phyloP scores from a whole-genome alignment of 2,113 vertebrate genomes.

The Mobula birostris region DNA sequence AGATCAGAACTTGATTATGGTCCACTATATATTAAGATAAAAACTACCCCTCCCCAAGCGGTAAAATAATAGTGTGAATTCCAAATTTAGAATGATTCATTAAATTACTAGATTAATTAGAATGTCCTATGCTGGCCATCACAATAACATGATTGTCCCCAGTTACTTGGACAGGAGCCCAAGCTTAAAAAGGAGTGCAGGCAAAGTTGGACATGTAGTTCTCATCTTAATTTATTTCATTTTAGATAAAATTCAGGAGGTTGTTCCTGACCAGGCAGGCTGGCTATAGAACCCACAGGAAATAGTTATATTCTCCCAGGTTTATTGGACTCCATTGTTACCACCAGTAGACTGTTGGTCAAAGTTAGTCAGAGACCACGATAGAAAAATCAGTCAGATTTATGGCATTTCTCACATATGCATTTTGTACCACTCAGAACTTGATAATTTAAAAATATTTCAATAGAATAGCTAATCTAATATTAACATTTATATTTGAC shows the following conservation, averaged over 20 bases:
- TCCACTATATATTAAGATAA: not conserved
- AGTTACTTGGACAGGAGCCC: not conserved
- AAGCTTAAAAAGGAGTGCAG: not conserved
- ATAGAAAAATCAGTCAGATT: not conserved
- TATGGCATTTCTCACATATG: not conserved
- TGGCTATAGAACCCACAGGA: not conserved
- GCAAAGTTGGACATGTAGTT: not conserved
- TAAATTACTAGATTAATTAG: not conserved
- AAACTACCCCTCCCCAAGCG: not conserved
- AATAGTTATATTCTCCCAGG: not conserved
- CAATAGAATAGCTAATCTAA: not conserved
- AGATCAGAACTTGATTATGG: not conserved
- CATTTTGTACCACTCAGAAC: not conserved
- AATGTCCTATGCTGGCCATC: not conserved
- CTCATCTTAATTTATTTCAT: not conserved
- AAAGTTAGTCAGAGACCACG: not conserved
- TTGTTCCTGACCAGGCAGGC: not conserved
- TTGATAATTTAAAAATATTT: not conserved
- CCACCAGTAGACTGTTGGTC: not conserved
- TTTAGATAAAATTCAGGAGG: not conserved
- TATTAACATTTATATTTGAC: not conserved
- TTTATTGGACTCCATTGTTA: not conserved
- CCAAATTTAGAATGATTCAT: not conserved
- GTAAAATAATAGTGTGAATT: not conserved
- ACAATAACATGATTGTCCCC: not conserved